Conservation (phyloP, 2,113 vertebrate genomes). For the Syrrhaptes paradoxus region DNA sequence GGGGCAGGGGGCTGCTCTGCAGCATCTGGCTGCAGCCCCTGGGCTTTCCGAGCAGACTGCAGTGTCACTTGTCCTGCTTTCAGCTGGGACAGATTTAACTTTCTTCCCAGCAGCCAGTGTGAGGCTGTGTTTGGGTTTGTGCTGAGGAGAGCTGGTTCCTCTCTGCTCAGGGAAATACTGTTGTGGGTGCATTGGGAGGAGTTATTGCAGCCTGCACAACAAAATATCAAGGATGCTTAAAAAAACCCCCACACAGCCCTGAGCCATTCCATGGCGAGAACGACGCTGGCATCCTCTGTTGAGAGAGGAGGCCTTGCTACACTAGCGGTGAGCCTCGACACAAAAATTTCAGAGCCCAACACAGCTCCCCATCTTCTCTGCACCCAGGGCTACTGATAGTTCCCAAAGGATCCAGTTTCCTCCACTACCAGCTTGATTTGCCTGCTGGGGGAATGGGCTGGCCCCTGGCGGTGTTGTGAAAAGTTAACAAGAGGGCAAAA, state of each 20-base stretch:
- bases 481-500: neutral
- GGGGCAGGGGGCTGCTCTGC: neutral
- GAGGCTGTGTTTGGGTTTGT: too few species aligned
- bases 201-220: neutral
- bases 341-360: neutral
- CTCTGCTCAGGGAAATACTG: neutral
- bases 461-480: neutral
- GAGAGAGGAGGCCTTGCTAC: accelerated
- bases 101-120: too few species aligned
- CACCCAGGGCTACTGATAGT: neutral
- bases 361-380: neutral
- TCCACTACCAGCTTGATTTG: neutral
- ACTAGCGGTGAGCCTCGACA: neutral
- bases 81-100: too few species aligned
- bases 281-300: accelerated
- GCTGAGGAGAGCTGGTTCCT: neutral
- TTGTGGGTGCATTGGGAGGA: neutral
- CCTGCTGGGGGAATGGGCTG: too few species aligned
- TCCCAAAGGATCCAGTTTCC: neutral
- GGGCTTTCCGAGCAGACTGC: neutral
- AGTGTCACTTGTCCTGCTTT: too few species aligned
- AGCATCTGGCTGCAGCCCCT: neutral
- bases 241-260: neutral
- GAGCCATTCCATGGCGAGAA: neutral
- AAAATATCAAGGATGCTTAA: neutral